Conservation (phyloP, 2,797 vertebrate species). For the Sebastes taczanowskii region DNA sequence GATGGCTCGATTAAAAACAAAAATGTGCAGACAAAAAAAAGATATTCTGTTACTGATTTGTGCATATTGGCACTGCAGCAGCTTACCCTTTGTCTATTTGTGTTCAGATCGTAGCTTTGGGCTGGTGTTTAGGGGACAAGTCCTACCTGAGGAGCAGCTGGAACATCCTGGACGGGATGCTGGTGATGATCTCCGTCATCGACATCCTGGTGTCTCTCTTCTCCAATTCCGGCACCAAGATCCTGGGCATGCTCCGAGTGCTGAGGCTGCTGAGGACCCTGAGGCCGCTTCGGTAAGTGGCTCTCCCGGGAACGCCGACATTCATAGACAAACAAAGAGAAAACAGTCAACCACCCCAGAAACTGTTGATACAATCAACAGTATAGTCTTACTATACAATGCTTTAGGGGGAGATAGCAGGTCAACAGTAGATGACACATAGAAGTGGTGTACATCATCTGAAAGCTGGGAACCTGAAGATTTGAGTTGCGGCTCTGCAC, state of each 20-base stretch:
- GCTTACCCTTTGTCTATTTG: background rate
- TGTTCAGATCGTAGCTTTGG: slow-evolving; percentile 91
- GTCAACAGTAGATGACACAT: background rate
- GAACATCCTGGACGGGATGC: slow-evolving; percentile 95
- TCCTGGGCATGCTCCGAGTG: slow-evolving; percentile 95
- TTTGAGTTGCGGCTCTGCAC: no score
- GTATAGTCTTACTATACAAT: no score
- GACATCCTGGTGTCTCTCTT: slow-evolving; percentile 96
- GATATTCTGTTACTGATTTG: background rate
- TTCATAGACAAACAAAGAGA: background rate
- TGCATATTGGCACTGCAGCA: accelerated
- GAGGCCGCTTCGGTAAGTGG: slow-evolving; percentile 89
- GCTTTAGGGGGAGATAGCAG: background rate
- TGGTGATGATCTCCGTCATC: slow-evolving; percentile 95
- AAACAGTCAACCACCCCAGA: background rate
- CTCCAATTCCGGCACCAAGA: slow-evolving; percentile 94
- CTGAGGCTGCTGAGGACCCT: slow-evolving; percentile 93
- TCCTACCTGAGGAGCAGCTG: slow-evolving; percentile 96
- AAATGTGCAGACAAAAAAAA: background rate
- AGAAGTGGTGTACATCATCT: no score
- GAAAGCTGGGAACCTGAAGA: no score
- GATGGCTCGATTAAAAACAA: slow-evolving; percentile 7
- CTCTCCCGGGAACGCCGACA: background rate
- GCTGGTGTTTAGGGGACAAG: slow-evolving; percentile 93
- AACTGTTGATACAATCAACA: background rate